Evolutionary conservation across 2,797 vertebrate species (phyloP).

Genomic region (Oophaga sylvatica): DNA sequence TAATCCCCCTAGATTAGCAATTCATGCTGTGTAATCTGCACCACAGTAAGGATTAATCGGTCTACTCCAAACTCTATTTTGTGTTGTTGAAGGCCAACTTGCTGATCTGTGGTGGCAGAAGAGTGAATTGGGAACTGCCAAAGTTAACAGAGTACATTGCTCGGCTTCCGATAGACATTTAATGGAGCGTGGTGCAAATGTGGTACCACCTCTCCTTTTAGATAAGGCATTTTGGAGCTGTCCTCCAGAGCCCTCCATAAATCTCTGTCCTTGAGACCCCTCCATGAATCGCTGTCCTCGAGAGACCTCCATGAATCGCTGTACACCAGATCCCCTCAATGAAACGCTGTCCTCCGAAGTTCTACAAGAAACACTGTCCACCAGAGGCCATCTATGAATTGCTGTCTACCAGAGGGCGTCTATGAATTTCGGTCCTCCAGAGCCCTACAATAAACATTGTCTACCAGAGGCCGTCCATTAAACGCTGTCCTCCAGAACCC

Average conservation of each 20-base stretch:
- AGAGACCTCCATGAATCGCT: not conserved
- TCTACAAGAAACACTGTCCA: not conserved
- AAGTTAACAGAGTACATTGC: no score
- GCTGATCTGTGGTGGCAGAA: no score
- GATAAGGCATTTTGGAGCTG: no score
- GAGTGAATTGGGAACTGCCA: no score
- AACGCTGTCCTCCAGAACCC: no score
- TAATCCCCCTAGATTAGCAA: not conserved
- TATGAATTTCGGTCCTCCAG: no score
- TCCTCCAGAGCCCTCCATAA: not conserved
- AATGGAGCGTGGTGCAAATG: no score
- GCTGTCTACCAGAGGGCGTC: not conserved
- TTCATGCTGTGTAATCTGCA: not conserved
- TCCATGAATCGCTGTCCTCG: not conserved
- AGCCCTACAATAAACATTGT: no score
- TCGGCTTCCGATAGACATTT: no score
- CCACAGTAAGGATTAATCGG: not conserved
- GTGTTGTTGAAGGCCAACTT: not conserved
- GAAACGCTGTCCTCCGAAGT: not conserved
- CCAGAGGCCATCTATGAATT: not conserved
- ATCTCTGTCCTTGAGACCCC: not conserved
- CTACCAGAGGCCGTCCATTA: no score
- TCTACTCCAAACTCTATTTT: not conserved
- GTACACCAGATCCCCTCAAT: not conserved
- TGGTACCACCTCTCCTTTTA: no score